Base-by-base conservation (phyloP, 92 coral and sea anemone species). In the Umimayanthus chanpuru region DNA sequence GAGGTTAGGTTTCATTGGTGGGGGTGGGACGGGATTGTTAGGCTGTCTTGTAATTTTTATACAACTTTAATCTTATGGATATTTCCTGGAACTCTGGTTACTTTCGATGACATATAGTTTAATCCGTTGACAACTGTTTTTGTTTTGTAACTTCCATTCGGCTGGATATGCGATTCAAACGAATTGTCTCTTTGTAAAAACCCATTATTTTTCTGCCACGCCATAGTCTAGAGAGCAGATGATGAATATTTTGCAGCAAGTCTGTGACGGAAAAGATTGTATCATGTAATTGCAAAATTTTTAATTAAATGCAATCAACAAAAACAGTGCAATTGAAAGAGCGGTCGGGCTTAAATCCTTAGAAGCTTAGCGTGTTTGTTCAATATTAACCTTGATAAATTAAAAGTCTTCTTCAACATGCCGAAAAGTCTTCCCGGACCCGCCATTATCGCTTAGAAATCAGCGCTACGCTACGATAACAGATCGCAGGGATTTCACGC, bases 301-400 rank as follows among this genome's bases (percentile, higher is more conserved):
- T 88, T 72, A 88, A 91, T 88, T 91, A 88, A 90, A 85, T 85
- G 80, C 91, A 88, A 91, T 85, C 89, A 91, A 68, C 66, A 40
- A 70, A 83, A 68, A 83, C 87, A 83, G 79, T 83, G 87, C 87
- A 83, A 83, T 70, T 68, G 87, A 73, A 70, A 83, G 87, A 83
- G 87, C 87, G 87, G 87, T 50, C 87, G 77, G 77, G 64, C 87
- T 83, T 68, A 68, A 81, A 83, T 28, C 87, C 87, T 83, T 83
- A 83, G 64, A 83, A 83, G 79, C 87, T 83, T 83, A 83, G 50
- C 78, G 15, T 83, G 87, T 83, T 83, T 83, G 87, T 83, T 83
- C 78, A 83, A 83, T 49, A 83, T 83, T 83, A 83, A 83, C 87
- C 78, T 71, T 83, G 74, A 70, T 83, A 83, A 83, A 83, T 83